Evolutionary conservation across 2,888 invertebrate genomes (phyloP).

Genomic region (Eumerus sabulonum): DNA sequence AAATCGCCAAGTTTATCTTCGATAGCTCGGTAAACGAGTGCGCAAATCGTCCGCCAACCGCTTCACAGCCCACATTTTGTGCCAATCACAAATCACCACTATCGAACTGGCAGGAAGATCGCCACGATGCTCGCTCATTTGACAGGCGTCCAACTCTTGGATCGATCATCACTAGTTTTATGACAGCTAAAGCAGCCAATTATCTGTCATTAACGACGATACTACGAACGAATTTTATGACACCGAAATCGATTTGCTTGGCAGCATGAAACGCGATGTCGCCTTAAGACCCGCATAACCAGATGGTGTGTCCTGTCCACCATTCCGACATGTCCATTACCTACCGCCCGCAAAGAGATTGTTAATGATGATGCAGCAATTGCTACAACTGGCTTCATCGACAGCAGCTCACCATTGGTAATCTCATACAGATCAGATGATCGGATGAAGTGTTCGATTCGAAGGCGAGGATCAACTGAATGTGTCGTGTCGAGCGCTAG

Average conservation of each 20-base stretch:
- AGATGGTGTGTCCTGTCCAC: constrained; percentile 46
- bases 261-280: constrained; percentile 58
- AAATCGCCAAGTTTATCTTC: constrained; percentile 22
- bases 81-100: not conserved
- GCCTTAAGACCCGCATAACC: constrained; percentile 51
- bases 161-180: constrained; percentile 59
- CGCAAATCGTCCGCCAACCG: constrained; percentile 20
- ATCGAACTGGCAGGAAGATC: not conserved
- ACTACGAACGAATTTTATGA: constrained; percentile 50
- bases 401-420: constrained; percentile 1
- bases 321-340: constrained; percentile 32
- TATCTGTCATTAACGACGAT: constrained; percentile 62
- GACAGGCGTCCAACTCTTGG: constrained; percentile 19
- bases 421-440: constrained; percentile 47
- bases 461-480: constrained; percentile 52
- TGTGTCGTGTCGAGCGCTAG: constrained; percentile 46
- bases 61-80: not conserved
- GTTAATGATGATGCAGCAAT: constrained; percentile 53
- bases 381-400: not conserved
- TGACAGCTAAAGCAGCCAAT: constrained; percentile 54
- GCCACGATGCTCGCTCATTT: not conserved
- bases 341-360: constrained; percentile 63
- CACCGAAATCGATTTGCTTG: constrained; percentile 61
- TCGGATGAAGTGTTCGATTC: constrained; percentile 15
- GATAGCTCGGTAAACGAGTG: constrained; percentile 21